Percentiles rank a stretch among this genome's conserved stretches.
phyloP scores from a whole-genome alignment of 30 jellyfish, hydroid and myxozoan species.

The Rhopilema esculentum region DNA sequence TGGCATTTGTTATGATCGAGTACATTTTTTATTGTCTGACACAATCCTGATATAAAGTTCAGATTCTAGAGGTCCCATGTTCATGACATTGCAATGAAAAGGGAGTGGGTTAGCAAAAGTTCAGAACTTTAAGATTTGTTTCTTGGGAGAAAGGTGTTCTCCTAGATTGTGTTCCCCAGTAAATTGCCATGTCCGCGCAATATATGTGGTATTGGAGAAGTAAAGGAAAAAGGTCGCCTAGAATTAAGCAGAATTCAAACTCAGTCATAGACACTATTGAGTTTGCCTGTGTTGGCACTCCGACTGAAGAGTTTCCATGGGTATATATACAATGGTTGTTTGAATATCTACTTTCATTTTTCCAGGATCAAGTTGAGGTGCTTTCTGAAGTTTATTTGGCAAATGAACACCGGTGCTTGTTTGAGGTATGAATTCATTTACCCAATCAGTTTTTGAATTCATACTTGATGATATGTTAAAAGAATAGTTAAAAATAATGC shows the following conservation, averaged over 20 bases:
- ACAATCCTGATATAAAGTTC: too few relatives aligned
- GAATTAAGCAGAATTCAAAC: background rate
- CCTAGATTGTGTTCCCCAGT: background rate
- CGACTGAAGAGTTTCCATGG: background rate
- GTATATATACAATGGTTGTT: background rate
- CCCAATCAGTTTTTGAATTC: background rate
- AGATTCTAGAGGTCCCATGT: too few relatives aligned
- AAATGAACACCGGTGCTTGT: slow-evolving; percentile 68
- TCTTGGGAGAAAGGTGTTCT: too few relatives aligned
- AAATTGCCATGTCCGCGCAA: background rate
- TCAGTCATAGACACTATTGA: background rate
- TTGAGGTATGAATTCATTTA: slow-evolving; percentile 70
- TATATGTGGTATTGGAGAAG: background rate
- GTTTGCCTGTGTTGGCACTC: background rate
- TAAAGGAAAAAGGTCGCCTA: background rate
- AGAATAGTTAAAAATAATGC: background rate
- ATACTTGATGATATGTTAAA: background rate
- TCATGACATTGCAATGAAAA: too few relatives aligned
- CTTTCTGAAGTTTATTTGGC: slow-evolving; percentile 86
- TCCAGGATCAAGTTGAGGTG: slow-evolving; percentile 78
- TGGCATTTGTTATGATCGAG: too few relatives aligned
- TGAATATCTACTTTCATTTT: background rate
- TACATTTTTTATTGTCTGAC: too few relatives aligned
- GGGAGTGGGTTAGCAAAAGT: too few relatives aligned
- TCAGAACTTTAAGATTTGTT: too few relatives aligned